These are phyloP conservation scores for Mixornis gularis DNA, from an alignment of 2,113 vertebrate genomes.

Conservation along the genomic window DNA sequence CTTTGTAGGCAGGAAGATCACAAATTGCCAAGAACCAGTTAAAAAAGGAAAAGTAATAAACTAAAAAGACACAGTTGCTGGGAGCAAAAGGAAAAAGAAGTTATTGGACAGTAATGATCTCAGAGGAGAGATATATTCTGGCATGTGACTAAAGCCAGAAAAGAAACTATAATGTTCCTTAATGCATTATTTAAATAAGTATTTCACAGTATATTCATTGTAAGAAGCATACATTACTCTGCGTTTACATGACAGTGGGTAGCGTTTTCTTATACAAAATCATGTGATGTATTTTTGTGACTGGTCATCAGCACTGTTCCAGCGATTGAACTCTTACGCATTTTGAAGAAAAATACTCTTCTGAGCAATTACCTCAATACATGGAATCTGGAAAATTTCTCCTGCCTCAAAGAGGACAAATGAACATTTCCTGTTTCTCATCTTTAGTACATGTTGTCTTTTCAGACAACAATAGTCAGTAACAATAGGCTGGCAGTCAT, in stretches of 20 bases:
- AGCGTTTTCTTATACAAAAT: neutral
- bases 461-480: slow-evolving; percentile 70
- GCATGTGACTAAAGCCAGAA: neutral
- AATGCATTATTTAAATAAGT: neutral
- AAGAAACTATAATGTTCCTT: neutral
- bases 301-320: neutral
- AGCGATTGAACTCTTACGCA: neutral
- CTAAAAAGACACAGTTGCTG: neutral
- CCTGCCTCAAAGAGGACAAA: slow-evolving; percentile 64
- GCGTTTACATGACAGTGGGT: neutral
- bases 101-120: neutral
- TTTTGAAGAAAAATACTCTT: slow-evolving; percentile 18
- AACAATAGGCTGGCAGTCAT: slow-evolving; percentile 75
- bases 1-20: neutral
- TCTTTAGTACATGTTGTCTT: slow-evolving; percentile 80
- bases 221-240: neutral
- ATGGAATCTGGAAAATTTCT: slow-evolving; percentile 74
- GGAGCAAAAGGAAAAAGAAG: neutral
- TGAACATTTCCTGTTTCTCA: slow-evolving; percentile 76
- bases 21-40: neutral
- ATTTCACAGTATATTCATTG: neutral
- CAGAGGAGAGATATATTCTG: neutral
- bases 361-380: slow-evolving; percentile 69
- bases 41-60: neutral
- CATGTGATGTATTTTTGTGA: neutral